Conservation (phyloP, 2,113 vertebrate species). For the Neolamprologus sp. region DNA sequence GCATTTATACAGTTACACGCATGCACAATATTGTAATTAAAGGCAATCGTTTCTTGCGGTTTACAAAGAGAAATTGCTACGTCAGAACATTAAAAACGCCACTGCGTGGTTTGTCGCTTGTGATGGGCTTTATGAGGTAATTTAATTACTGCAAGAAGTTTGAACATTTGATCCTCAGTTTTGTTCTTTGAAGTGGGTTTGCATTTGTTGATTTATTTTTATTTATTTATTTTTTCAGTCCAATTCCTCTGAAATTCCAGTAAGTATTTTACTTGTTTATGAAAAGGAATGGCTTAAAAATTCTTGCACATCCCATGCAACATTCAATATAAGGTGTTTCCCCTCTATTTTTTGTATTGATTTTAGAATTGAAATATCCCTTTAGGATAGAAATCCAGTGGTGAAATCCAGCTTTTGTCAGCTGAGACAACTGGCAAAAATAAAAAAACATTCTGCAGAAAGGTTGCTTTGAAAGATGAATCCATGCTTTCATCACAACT, state of each 20-base stretch:
- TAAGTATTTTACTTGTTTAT: not conserved
- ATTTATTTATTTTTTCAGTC: not conserved
- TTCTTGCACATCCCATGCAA: not conserved
- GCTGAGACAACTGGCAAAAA: not conserved
- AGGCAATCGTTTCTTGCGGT: not conserved
- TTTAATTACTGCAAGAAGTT: constrained; percentile 21
- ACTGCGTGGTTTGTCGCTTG: not conserved
- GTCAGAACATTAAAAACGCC: not conserved
- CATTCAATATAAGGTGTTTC: not conserved
- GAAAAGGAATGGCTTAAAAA: not conserved
- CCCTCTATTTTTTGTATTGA: not conserved
- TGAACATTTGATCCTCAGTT: not conserved
- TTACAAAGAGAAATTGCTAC: not conserved
- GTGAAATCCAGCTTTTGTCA: not conserved
- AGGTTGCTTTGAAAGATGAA: not conserved
- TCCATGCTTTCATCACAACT: not conserved
- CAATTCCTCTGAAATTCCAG: not conserved
- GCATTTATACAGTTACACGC: not conserved
- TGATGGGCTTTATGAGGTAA: not conserved
- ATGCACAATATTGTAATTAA: not conserved
- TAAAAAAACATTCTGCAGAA: not conserved
- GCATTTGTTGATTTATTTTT: not conserved
- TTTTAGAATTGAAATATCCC: not conserved
- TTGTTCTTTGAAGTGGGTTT: not conserved
- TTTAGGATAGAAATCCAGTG: not conserved